Evolutionary conservation across 2,797 vertebrate species (phyloP).

Genomic region (Oreochromis mossambicus): DNA sequence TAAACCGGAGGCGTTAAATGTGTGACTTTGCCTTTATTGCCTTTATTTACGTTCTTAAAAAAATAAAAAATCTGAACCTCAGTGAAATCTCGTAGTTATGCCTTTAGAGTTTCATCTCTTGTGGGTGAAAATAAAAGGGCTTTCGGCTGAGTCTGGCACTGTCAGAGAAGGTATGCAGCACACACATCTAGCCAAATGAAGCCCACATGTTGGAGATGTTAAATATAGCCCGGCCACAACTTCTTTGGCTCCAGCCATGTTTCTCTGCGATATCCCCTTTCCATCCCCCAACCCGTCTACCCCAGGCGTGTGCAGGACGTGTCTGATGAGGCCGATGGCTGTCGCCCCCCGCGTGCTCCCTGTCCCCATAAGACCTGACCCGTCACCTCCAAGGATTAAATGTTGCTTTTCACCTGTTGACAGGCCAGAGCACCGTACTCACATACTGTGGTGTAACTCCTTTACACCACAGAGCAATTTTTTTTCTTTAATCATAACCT

Average conservation of each 20-base stretch:
- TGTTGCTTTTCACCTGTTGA: slow-evolving; percentile 9
- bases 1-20: background rate
- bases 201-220: slow-evolving; percentile 74
- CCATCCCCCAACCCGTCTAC: background rate
- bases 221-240: slow-evolving; percentile 70
- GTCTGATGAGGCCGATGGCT: slow-evolving; percentile 24
- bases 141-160: background rate
- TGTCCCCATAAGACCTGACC: background rate
- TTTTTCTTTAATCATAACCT: background rate
- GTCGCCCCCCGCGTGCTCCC: background rate
- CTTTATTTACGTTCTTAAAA: background rate
- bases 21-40: background rate
- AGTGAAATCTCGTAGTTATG: background rate
- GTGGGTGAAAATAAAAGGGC: background rate
- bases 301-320: slow-evolving; percentile 29
- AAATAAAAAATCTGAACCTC: background rate
- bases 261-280: slow-evolving; percentile 1
- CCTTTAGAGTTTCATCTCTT: background rate
- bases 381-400: background rate
- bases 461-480: background rate
- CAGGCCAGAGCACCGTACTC: background rate
- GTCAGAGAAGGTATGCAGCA: slow-evolving; percentile 61
- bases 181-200: slow-evolving; percentile 65
- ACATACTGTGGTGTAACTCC: background rate
- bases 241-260: slow-evolving; percentile 33